Percentiles rank a stretch among this genome's conserved stretches.
Conservation (phyloP, 2,888 invertebrate species). For the Ophraella communa region DNA sequence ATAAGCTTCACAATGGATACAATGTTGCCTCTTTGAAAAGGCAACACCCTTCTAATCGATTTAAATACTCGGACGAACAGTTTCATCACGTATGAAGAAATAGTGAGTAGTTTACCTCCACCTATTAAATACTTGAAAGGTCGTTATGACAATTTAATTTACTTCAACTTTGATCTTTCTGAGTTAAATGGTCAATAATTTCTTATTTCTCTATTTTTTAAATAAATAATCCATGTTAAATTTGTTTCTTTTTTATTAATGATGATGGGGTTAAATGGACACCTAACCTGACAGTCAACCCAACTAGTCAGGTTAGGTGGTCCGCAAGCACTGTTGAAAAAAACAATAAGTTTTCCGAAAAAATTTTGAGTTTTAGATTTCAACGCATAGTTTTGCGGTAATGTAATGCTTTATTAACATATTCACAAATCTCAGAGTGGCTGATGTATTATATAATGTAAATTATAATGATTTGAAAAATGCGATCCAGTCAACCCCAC, state of each 20-base stretch:
- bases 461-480: background rate
- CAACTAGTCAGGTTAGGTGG: background rate
- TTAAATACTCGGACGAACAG: background rate
- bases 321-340: background rate
- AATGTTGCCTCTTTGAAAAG: background rate
- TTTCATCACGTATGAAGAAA: background rate
- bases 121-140: background rate
- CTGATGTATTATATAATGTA: background rate
- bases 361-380: background rate
- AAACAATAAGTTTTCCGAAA: background rate
- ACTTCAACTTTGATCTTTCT: background rate
- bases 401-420: too few species aligned
- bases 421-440: background rate
- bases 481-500: background rate
- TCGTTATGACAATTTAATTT: background rate
- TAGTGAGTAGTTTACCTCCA: background rate
- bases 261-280: background rate
- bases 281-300: background rate
- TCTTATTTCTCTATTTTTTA: background rate
- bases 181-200: background rate
- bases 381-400: background rate
- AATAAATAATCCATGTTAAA: background rate
- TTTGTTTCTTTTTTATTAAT: background rate
- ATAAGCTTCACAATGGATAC: background rate
- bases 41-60: constrained; percentile 1